Evolutionary conservation across 2,888 invertebrate genomes (phyloP).

Genomic region (Calliopum simillimum): DNA sequence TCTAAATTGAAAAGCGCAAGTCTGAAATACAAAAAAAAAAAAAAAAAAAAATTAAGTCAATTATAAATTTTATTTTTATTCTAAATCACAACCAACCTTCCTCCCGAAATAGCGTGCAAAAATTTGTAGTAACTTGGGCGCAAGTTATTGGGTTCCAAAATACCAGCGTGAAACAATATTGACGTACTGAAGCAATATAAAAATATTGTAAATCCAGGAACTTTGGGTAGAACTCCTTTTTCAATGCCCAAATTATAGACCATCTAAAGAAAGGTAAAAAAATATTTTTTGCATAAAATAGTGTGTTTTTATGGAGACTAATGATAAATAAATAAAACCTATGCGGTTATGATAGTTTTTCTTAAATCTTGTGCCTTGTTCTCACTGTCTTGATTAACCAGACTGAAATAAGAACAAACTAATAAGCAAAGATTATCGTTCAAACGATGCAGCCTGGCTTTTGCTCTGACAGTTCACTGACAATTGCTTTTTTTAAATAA

Average conservation of each 20-base stretch:
- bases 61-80: too few species aligned
- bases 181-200: slow-evolving; percentile 84
- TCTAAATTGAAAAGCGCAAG: slow-evolving; percentile 72
- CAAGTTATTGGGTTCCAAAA: slow-evolving; percentile 82
- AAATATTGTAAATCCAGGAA: slow-evolving; percentile 77
- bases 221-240: slow-evolving; percentile 73
- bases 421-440: too few species aligned
- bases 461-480: too few species aligned
- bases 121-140: slow-evolving; percentile 88
- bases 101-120: slow-evolving; percentile 79
- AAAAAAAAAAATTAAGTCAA: neutral
- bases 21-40: slow-evolving; percentile 63
- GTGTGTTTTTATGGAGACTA: too few species aligned
- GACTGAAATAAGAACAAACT: too few species aligned
- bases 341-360: too few species aligned
- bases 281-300: slow-evolving; percentile 48
- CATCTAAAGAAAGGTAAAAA: slow-evolving; percentile 68
- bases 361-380: too few species aligned
- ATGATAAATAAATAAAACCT: too few species aligned
- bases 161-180: slow-evolving; percentile 80
- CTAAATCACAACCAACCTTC: slow-evolving; percentile 67
- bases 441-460: too few species aligned
- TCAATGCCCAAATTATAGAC: slow-evolving; percentile 79
- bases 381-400: too few species aligned
- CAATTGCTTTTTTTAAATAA: too few species aligned